Evolutionary conservation across 2,888 invertebrate species (phyloP).

Genomic region (Lepas anatifera): DNA sequence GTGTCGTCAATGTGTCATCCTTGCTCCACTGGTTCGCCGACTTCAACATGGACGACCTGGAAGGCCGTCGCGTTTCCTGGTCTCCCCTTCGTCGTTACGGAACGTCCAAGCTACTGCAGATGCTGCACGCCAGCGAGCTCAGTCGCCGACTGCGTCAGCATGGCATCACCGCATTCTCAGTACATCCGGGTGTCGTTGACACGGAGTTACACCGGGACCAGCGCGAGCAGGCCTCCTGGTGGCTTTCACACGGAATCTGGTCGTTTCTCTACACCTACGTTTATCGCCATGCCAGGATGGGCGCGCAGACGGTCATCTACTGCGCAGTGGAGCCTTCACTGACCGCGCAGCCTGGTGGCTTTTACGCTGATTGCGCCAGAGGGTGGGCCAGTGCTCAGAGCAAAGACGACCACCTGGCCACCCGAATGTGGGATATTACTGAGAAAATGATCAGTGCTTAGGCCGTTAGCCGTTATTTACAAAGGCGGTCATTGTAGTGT

Average conservation of each 20-base stretch:
- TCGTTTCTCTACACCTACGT: constrained; percentile 19
- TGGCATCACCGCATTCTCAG: constrained; percentile 15
- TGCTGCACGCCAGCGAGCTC: constrained; percentile 25
- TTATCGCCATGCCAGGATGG: constrained; percentile 50
- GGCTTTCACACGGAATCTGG: constrained; percentile 11
- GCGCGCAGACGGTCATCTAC: constrained; percentile 45
- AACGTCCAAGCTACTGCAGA: constrained; percentile 26
- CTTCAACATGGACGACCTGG: constrained; percentile 27
- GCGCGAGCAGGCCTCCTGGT: not conserved
- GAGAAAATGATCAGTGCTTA: too few species aligned
- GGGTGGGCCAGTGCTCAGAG: constrained; percentile 14
- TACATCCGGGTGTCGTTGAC: constrained; percentile 23
- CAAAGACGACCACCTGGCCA: constrained; percentile 17
- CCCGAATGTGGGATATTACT: constrained; percentile 17
- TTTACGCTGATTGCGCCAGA: constrained; percentile 19
- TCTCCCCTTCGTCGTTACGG: constrained; percentile 24
- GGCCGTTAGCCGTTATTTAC: too few species aligned
- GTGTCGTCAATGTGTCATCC: constrained; percentile 28
- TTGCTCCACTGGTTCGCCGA: constrained; percentile 26
- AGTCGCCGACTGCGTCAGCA: not conserved
- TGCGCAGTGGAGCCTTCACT: constrained; percentile 22
- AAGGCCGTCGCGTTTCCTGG: constrained; percentile 25
- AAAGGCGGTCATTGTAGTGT: too few species aligned
- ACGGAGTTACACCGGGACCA: constrained; percentile 20
- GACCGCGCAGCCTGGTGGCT: constrained; percentile 16